phyloP scores from a whole-genome alignment of 2,888 invertebrate species.

The Diarsia mendica region DNA sequence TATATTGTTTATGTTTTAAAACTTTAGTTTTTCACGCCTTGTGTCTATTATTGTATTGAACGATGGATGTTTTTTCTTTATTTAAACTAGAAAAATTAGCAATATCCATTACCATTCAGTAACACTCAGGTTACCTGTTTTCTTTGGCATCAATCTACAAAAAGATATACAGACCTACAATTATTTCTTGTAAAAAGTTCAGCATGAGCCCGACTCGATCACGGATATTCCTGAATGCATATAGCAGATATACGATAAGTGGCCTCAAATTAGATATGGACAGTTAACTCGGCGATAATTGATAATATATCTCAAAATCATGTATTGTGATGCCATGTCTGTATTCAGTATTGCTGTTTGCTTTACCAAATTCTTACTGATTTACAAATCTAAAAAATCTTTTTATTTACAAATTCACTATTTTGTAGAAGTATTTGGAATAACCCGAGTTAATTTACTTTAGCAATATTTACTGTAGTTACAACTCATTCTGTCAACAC shows the following conservation, averaged over 20 bases:
- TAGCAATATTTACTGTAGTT: neutral
- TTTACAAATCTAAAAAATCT: neutral
- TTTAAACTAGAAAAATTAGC: no score
- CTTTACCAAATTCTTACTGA: neutral
- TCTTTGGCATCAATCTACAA: neutral
- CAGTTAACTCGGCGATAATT: slow-evolving; percentile 30
- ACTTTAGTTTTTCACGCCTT: no score
- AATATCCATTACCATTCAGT: no score
- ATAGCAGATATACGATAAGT: slow-evolving; percentile 28
- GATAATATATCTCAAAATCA: slow-evolving; percentile 21
- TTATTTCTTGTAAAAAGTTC: neutral
- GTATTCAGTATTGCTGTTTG: slow-evolving; percentile 17
- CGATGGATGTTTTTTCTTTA: no score
- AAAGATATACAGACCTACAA: no score
- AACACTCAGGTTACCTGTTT: neutral
- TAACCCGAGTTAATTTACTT: neutral
- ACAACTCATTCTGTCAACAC: neutral
- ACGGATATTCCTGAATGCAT: slow-evolving; percentile 19
- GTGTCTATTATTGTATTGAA: no score
- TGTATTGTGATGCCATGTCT: slow-evolving; percentile 11
- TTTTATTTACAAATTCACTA: neutral
- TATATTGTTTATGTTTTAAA: no score
- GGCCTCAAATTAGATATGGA: slow-evolving; percentile 22
- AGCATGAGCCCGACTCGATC: neutral
- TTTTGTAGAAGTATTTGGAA: neutral